These are phyloP conservation scores for Lutjanus campechanus DNA, from an alignment of 2,797 vertebrate genomes.

Conservation along the genomic window DNA sequence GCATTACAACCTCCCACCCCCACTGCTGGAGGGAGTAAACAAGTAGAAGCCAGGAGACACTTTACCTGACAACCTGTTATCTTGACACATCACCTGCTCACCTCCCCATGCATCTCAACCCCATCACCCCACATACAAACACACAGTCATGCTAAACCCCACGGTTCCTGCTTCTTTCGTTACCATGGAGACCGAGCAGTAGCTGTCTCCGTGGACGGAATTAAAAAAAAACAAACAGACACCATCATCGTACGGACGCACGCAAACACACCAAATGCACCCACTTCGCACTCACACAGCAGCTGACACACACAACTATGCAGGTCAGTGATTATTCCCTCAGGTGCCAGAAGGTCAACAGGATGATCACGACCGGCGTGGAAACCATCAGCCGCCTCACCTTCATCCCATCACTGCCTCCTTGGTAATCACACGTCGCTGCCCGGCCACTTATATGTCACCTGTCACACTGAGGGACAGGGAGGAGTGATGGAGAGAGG, in stretches of 20 bases:
- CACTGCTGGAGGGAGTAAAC: not conserved
- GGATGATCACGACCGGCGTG: conserved; percentile 20
- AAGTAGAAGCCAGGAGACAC: not conserved
- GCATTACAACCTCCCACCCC: too few relatives aligned
- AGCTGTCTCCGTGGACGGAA: conserved; percentile 64
- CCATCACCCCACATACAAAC: conserved; percentile 8
- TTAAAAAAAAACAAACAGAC: conserved; percentile 38
- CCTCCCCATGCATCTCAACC: conserved; percentile 22
- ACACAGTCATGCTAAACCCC: conserved; percentile 19
- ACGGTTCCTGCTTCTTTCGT: conserved; percentile 50
- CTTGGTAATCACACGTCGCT: conserved; percentile 35
- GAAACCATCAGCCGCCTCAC: conserved; percentile 27
- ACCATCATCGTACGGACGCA: not conserved
- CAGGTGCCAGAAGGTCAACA: conserved; percentile 29
- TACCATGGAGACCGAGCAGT: conserved; percentile 73
- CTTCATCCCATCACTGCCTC: conserved; percentile 31
- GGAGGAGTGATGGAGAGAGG: not conserved
- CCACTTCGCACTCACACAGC: not conserved
- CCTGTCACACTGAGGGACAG: conserved; percentile 34
- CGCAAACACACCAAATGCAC: conserved; percentile 6
- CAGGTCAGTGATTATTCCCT: conserved; percentile 31
- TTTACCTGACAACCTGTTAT: conserved; percentile 3
- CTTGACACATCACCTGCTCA: conserved; percentile 41
- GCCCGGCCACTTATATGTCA: conserved; percentile 22
- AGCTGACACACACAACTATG: conserved; percentile 34